phyloP scores from a whole-genome alignment of 2,797 vertebrate genomes.

The Paedocypris micromegethes region DNA sequence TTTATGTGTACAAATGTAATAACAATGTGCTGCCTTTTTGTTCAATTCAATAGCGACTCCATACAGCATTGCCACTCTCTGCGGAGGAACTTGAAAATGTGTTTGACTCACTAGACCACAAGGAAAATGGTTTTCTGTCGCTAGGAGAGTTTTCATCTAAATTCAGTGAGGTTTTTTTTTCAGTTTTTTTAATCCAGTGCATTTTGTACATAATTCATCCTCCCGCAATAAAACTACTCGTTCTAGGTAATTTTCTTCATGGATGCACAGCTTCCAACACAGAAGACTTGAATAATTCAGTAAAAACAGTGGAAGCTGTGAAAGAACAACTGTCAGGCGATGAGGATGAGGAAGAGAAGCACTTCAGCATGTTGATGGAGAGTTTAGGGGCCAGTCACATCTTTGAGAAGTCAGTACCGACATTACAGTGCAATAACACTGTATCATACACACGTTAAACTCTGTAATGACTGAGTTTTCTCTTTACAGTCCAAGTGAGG shows the following conservation, averaged over 20 bases:
- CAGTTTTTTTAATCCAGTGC: not conserved
- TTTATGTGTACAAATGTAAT: no score
- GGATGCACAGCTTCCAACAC: constrained; percentile 64
- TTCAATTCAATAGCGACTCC: constrained; percentile 71
- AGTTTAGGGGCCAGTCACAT: constrained; percentile 76
- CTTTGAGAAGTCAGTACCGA: constrained; percentile 79
- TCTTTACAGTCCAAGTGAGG: constrained; percentile 69
- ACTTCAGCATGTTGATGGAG: constrained; percentile 82
- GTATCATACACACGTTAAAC: not conserved
- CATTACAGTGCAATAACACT: not conserved
- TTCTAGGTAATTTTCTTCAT: constrained; percentile 79
- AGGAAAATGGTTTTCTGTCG: constrained; percentile 78
- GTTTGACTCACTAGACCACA: constrained; percentile 82
- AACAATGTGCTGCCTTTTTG: not conserved
- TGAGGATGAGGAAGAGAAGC: constrained; percentile 77
- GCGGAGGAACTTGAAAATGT: constrained; percentile 84
- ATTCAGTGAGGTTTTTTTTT: constrained; percentile 78
- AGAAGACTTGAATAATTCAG: constrained; percentile 54
- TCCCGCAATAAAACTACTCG: not conserved
- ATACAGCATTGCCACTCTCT: constrained; percentile 79
- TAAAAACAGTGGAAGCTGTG: constrained; percentile 60
- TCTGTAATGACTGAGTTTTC: not conserved
- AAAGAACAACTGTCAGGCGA: constrained; percentile 57
- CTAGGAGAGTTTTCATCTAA: constrained; percentile 80
- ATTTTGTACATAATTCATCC: no score